phyloP scores from a whole-genome alignment of 2,113 vertebrate species.

The Willisornis vidua region DNA sequence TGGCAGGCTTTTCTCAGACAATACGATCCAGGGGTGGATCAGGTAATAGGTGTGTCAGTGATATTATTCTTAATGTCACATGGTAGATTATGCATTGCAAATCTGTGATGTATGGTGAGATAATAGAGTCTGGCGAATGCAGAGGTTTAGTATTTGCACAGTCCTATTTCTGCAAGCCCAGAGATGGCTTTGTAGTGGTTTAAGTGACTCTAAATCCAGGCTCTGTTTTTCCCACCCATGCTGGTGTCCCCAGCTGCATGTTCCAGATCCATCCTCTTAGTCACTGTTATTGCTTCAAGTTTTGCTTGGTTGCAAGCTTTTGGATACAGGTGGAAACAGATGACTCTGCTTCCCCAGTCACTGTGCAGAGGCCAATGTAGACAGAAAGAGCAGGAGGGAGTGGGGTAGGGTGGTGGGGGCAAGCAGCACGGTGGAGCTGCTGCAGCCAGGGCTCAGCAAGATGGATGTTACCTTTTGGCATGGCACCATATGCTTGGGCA shows the following conservation, averaged over 20 bases:
- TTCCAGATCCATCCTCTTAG: neutral
- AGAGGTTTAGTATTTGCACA: neutral
- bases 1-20: neutral
- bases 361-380: fast-evolving
- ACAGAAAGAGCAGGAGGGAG: neutral
- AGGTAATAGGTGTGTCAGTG: neutral
- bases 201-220: neutral
- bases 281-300: neutral
- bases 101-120: neutral
- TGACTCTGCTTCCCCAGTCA: fast-evolving
- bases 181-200: fast-evolving
- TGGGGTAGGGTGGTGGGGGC: fast-evolving
- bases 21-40: fast-evolving
- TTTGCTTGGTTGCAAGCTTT: neutral
- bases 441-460: fast-evolving
- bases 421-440: neutral
- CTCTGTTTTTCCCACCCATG: neutral
- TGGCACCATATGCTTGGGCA: neutral
- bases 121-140: neutral
- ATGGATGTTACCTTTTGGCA: neutral
- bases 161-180: neutral
- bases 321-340: neutral
- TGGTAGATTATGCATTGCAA: neutral
- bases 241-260: neutral
- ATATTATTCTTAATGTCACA: neutral